These are phyloP conservation scores for Zosterops japonicus DNA, from an alignment of 2,113 vertebrate genomes.

Conservation along the genomic window DNA sequence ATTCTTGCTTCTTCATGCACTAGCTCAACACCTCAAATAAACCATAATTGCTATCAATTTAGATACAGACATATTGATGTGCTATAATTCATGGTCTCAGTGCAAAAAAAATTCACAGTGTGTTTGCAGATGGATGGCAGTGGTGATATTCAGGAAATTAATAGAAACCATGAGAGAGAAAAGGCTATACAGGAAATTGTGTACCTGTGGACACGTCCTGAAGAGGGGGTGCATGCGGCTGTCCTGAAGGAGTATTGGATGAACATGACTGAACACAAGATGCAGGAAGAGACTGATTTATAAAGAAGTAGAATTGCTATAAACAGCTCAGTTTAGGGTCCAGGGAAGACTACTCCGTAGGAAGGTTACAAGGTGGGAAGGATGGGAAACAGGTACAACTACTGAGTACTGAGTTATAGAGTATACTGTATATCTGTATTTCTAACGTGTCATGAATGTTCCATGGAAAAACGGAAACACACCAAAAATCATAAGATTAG, in stretches of 20 bases:
- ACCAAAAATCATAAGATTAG: background rate
- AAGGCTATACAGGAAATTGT: background rate
- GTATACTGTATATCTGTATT: background rate
- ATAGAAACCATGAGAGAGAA: background rate
- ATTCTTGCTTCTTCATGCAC: background rate
- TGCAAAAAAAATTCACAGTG: background rate
- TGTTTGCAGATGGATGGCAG: background rate
- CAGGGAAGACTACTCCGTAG: background rate
- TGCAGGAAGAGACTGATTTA: background rate
- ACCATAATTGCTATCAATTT: background rate
- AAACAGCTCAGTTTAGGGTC: background rate
- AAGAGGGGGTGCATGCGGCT: background rate
- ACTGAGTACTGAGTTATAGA: background rate
- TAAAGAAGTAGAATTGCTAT: background rate
- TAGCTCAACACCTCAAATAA: background rate
- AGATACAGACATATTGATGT: background rate
- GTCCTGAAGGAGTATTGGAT: background rate
- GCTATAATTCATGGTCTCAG: background rate
- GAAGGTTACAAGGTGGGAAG: background rate
- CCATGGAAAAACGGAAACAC: background rate
- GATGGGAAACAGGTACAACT: background rate
- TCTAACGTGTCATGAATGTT: background rate
- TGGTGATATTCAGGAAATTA: background rate
- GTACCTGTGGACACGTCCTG: background rate
- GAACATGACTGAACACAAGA: background rate